phyloP scores from a whole-genome alignment of 1,140 invertebrate genomes.

The honey bee (Apis mellifera) region DNA sequence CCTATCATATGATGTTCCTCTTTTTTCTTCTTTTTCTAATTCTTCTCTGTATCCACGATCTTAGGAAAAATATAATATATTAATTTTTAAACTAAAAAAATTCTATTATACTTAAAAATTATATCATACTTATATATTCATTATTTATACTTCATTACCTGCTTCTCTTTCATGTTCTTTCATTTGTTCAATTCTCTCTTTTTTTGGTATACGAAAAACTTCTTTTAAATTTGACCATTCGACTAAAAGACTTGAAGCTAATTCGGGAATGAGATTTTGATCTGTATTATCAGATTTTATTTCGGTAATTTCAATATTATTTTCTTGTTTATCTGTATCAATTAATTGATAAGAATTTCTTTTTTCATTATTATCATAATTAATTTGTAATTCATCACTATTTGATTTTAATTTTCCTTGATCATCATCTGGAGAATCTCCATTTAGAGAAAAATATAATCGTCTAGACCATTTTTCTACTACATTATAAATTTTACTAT shows the following conservation, averaged over 20 bases:
- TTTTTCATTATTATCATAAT: conserved; percentile 67
- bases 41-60: conserved; percentile 82
- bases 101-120: too few relatives aligned
- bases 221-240: conserved; percentile 92
- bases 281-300: conserved; percentile 68
- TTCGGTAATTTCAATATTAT: conserved; percentile 65
- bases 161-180: conserved; percentile 96
- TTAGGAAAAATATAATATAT: conserved; percentile 57
- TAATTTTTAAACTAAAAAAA: conserved; percentile 8
- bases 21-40: conserved; percentile 78
- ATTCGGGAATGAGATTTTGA: conserved; percentile 79
- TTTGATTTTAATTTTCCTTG: conserved; percentile 66
- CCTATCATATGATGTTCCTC: conserved; percentile 78
- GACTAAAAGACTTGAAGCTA: conserved; percentile 86
- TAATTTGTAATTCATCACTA: conserved; percentile 63
- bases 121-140: not conserved
- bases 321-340: conserved; percentile 62
- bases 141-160: conserved; percentile 70
- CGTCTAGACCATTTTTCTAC: conserved; percentile 90
- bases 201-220: conserved; percentile 97
- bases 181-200: conserved; percentile 95
- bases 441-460: conserved; percentile 69
- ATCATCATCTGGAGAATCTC: conserved; percentile 79
- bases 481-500: conserved; percentile 92
- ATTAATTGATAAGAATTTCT: conserved; percentile 48